Evolutionary conservation across 1,140 invertebrate species (phyloP).

Genomic region (Ericerus pela): DNA sequence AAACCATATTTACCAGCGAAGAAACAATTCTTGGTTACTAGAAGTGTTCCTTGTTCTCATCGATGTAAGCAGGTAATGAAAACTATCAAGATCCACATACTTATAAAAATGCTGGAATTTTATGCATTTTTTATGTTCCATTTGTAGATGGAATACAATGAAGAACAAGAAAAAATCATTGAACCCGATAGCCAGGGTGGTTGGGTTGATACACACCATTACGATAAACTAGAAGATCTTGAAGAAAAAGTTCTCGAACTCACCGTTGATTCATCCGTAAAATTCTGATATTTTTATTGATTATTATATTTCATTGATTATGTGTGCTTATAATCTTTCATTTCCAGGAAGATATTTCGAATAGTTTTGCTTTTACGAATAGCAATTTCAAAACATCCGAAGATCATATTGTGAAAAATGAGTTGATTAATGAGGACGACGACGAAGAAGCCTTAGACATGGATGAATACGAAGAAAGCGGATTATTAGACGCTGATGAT

Average conservation of each 20-base stretch:
- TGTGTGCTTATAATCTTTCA: too few species aligned
- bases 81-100: neutral
- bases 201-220: slow-evolving; percentile 98
- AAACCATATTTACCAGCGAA: slow-evolving; percentile 82
- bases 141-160: slow-evolving; percentile 72
- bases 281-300: neutral
- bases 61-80: slow-evolving; percentile 68
- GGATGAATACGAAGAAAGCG: slow-evolving; percentile 94
- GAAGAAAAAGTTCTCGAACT: slow-evolving; percentile 61
- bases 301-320: too few species aligned
- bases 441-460: slow-evolving; percentile 91
- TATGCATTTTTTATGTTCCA: neutral
- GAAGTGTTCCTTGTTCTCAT: slow-evolving; percentile 87
- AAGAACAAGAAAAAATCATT: slow-evolving; percentile 75
- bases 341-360: too few species aligned
- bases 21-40: slow-evolving; percentile 95
- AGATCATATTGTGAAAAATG: too few species aligned
- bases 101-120: too few species aligned
- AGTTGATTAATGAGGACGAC: slow-evolving; percentile 75
- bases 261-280: slow-evolving; percentile 36
- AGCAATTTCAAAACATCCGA: too few species aligned
- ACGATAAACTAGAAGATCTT: slow-evolving; percentile 37
- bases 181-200: slow-evolving; percentile 79
- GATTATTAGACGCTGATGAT: slow-evolving; percentile 71
- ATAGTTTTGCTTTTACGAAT: too few species aligned